phyloP scores from a whole-genome alignment of 1,140 invertebrate genomes.

The Pseudachorutes palmiensis region DNA sequence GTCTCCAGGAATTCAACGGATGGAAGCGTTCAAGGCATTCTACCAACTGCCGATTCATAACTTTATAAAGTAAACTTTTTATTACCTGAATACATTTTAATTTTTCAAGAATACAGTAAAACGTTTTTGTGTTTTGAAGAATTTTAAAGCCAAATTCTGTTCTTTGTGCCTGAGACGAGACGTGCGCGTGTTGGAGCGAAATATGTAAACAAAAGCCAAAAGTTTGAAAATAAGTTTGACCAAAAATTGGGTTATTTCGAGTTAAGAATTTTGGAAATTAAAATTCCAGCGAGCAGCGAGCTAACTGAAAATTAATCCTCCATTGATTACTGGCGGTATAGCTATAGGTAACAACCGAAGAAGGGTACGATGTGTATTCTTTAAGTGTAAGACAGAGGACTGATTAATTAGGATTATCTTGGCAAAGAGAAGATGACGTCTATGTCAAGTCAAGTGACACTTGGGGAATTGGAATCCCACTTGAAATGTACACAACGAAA shows the following conservation, averaged over 20 bases:
- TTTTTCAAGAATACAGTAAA: not conserved
- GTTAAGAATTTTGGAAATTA: too few relatives aligned
- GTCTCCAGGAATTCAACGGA: not conserved
- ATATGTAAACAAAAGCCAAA: too few relatives aligned
- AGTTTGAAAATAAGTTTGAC: too few relatives aligned
- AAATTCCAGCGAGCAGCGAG: too few relatives aligned
- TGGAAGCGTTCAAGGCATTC: not conserved
- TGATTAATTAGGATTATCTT: too few relatives aligned
- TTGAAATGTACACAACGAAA: not conserved
- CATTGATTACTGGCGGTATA: not conserved
- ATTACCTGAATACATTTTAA: not conserved
- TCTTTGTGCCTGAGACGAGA: not conserved
- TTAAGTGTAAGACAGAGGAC: not conserved
- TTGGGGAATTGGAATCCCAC: not conserved
- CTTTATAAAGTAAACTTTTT: not conserved
- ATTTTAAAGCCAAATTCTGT: not conserved
- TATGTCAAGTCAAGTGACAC: not conserved
- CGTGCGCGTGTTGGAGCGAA: too few relatives aligned
- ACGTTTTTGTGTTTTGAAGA: not conserved
- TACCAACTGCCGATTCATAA: not conserved
- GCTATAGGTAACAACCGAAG: not conserved
- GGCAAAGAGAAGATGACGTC: not conserved
- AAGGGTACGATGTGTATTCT: not conserved
- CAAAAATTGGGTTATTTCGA: too few relatives aligned
- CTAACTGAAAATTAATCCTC: not conserved